A percentile compares a stretch with the other conserved stretches of the same genome.
Evolutionary conservation across 2,888 invertebrate species (phyloP).

Genomic region (Psylliodes chrysocephalus): DNA sequence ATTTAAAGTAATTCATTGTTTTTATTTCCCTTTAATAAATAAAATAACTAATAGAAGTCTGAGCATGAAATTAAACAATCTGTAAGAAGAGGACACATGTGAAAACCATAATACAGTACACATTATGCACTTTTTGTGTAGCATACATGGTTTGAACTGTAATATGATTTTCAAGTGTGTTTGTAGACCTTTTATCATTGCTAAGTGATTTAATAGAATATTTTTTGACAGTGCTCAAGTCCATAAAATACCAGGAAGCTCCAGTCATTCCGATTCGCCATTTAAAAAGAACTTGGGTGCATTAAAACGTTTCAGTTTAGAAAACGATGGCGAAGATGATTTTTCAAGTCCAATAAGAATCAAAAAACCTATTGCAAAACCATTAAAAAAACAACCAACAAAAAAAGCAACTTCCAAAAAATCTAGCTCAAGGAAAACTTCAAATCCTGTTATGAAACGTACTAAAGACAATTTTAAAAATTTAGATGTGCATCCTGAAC

Average conservation of each 20-base stretch:
- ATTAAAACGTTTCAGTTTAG: constrained; percentile 43
- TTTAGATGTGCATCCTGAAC: constrained; percentile 72
- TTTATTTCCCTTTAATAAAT: too few species aligned
- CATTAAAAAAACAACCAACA: constrained; percentile 42
- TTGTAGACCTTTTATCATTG: too few species aligned
- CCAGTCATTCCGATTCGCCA: constrained; percentile 46
- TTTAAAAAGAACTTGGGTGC: constrained; percentile 50
- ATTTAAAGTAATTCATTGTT: constrained; percentile 1
- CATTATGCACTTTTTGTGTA: too few species aligned
- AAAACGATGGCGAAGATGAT: constrained; percentile 52
- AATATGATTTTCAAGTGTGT: too few species aligned
- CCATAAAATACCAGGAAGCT: constrained; percentile 27
- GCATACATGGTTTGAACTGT: too few species aligned
- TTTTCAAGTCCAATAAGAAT: constrained; percentile 53
- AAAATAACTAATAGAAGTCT: too few species aligned
- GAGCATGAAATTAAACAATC: too few species aligned
- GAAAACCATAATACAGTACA: too few species aligned
- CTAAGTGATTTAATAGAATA: too few species aligned
- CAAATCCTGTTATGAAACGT: constrained; percentile 61
- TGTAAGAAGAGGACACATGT: too few species aligned
- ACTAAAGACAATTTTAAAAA: constrained; percentile 64
- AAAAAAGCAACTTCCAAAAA: constrained; percentile 34
- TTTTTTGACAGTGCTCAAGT: constrained; percentile 20
- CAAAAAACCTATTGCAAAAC: constrained; percentile 40
- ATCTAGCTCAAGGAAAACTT: constrained; percentile 49